phyloP scores from a whole-genome alignment of 2,797 vertebrate species.

The Simalia tracyae region DNA sequence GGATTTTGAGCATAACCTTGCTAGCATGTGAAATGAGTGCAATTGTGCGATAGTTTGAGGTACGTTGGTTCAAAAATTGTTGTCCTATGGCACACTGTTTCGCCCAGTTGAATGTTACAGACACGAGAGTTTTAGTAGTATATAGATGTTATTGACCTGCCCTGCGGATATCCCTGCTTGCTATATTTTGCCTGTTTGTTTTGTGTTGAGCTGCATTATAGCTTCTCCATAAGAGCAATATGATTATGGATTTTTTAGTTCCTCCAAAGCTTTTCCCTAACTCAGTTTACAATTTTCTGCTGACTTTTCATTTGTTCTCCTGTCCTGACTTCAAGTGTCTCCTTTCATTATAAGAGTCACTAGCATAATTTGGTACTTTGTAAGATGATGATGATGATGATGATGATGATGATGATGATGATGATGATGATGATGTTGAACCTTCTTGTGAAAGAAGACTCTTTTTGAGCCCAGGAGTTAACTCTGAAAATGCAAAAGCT shows the following conservation, averaged over 20 bases:
- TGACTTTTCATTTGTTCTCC: not conserved
- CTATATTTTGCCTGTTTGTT: not conserved
- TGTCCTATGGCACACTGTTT: too few relatives aligned
- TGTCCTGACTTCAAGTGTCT: not conserved
- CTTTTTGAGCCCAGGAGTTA: too few relatives aligned
- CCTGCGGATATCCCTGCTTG: not conserved
- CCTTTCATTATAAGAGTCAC: not conserved
- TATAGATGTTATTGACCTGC: not conserved
- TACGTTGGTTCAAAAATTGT: too few relatives aligned
- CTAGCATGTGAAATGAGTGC: too few relatives aligned
- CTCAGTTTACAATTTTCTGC: not conserved
- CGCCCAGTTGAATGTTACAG: too few relatives aligned
- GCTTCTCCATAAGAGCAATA: not conserved
- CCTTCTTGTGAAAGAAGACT: not conserved
- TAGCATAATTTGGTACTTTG: not conserved
- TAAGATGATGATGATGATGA: too few relatives aligned
- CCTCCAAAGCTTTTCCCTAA: not conserved
- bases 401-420: too few relatives aligned
- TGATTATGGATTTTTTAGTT: not conserved
- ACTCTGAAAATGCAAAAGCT: not conserved
- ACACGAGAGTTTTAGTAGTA: too few relatives aligned
- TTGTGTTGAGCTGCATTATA: not conserved
- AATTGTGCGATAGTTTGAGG: too few relatives aligned
- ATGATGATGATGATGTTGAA: too few relatives aligned
- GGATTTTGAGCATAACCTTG: too few relatives aligned